Evolutionary conservation across 2,797 vertebrate genomes (phyloP).

Genomic region (Gobionotothen gibberifrons): DNA sequence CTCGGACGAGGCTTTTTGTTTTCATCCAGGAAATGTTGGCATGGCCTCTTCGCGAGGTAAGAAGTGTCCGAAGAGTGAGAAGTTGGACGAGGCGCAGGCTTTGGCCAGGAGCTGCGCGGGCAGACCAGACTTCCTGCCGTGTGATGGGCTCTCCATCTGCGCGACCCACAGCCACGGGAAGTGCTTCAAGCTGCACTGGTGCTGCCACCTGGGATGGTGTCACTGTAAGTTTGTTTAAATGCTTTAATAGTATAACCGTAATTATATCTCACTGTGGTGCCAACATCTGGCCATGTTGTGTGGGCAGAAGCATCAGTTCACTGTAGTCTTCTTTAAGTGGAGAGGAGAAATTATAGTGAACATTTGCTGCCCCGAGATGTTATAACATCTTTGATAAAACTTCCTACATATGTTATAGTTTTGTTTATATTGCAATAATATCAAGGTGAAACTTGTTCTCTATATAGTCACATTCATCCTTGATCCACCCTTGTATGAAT

Average conservation of each 20-base stretch:
- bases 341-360: not conserved
- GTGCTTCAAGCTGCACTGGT: constrained; percentile 99
- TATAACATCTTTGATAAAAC: constrained; percentile 14
- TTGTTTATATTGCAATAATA: not conserved
- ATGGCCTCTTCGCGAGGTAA: constrained; percentile 83
- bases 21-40: constrained; percentile 75
- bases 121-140: constrained; percentile 98
- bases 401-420: constrained; percentile 10
- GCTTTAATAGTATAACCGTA: not conserved
- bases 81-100: constrained; percentile 98
- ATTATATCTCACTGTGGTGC: not conserved
- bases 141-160: constrained; percentile 97
- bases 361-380: not conserved
- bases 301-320: not conserved
- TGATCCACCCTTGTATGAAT: constrained; percentile 24
- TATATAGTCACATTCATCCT: not conserved
- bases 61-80: constrained; percentile 91
- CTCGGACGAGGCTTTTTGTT: constrained; percentile 26
- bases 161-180: constrained; percentile 98
- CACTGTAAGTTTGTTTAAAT: constrained; percentile 91
- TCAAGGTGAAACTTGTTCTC: not conserved
- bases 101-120: constrained; percentile 96
- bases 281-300: not conserved
- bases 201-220: constrained; percentile 99
- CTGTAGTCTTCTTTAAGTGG: not conserved